Evolutionary conservation across 2,113 vertebrate genomes (phyloP), one percentile per base, ranked within the genome.

Genomic region (Chaetops frenatus): DNA sequence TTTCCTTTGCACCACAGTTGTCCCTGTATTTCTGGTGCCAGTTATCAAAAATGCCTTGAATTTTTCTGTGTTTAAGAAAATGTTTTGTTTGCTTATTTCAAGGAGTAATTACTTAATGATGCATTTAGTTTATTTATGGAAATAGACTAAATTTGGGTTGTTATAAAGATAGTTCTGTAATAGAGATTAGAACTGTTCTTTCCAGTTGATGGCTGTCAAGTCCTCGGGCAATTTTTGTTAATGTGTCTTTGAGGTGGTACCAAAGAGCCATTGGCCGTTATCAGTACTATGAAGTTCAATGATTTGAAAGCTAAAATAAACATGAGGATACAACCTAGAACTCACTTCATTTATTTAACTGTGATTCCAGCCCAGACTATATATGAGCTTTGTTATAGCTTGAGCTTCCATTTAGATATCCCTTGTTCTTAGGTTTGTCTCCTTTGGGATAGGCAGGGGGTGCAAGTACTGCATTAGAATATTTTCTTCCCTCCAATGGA

Each of bases 21-120:
- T 82, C 78, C 48, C 25, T 69, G 45, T 77, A 71, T 77, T 48
- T 64, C 78, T 88, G 71, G 78, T 96, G 88, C 89, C 74, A 96
- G 45, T 91, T 76, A 91, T 80, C 45, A 76, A 94, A 56, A 97
- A 93, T 86, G 79, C 76, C 93, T 87, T 92, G 76, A 61, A 47
- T 86, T 94, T 94, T 95, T 88, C 81, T 92, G 7, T 76, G 42
- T 88, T 93, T 36, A 48, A 77, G 27, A 72, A 76, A 83, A 69
- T 70, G 60, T 56, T 80, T 69, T 78, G 38, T 94, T 89, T 94
- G 87, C 56, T 31, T 91, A 31, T 92, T 94, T 93, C 72, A 94
- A 92, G 82, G 85, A 93, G 79, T 56, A 78, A 38, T 74, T 82
- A 47, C 11, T 93, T 91, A 60, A 53, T 58, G 44, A 72, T 77